Evolutionary conservation across 2,888 invertebrate species (phyloP).

Genomic region (Gastracanthus pulcherrimus): DNA sequence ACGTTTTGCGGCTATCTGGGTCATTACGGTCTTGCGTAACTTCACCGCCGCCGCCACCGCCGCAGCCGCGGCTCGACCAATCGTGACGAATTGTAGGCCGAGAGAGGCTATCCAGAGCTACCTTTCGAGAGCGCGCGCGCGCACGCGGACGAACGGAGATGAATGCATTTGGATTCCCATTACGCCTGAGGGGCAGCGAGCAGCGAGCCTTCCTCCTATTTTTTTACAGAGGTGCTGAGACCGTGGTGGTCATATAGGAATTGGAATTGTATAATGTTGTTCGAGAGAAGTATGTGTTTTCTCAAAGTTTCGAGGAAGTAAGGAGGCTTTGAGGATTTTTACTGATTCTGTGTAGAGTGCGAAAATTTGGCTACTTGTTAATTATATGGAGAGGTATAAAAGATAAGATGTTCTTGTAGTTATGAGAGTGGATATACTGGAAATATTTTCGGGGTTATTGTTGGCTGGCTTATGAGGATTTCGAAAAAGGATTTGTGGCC

Average conservation of each 20-base stretch:
- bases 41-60: not conserved
- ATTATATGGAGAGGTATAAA: not conserved
- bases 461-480: not conserved
- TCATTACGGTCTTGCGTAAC: conserved; percentile 69
- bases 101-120: not conserved
- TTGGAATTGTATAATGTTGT: too few relatives aligned
- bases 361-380: not conserved
- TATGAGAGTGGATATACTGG: too few relatives aligned
- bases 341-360: not conserved
- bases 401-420: too few relatives aligned
- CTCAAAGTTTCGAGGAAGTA: not conserved
- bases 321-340: not conserved
- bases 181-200: not conserved
- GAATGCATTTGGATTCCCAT: conserved; percentile 8
- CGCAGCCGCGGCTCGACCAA: conserved; percentile 20
- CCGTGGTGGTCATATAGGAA: not conserved
- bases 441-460: not conserved
- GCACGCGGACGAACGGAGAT: not conserved
- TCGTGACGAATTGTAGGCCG: conserved; percentile 40
- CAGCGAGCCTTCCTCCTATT: not conserved
- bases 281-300: not conserved
- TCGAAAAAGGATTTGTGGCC: not conserved
- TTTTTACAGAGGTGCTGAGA: not conserved
- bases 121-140: too few relatives aligned
- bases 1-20: conserved; percentile 62